Evolutionary conservation across 2,113 vertebrate species (phyloP), one percentile per base, ranked within the genome.

Genomic region (Perca schrenkii): DNA sequence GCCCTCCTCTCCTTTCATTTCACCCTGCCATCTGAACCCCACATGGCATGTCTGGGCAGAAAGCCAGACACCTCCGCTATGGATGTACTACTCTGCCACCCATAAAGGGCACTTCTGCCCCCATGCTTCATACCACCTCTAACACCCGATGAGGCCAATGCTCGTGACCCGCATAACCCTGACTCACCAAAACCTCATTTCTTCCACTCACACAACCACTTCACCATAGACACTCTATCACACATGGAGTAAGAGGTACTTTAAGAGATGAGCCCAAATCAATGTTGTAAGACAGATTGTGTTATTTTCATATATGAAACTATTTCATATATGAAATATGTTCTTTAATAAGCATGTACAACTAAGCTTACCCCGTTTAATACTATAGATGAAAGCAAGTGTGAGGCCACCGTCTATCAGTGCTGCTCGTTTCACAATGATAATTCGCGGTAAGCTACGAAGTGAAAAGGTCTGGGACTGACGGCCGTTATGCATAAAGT

Each of bases 11-110:
- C 92, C 92, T 94, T 95, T 93, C 94, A 95, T 96, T 96, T 95
- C 95, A 96, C 83, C 77, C 77, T 94, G 96, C 95, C 96, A 98
- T 96, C 93, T 92, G 95, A 99, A 93, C 91, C 93, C 94, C 96
- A 96, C 93, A 95, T 93, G 94, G 96, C 95, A 95, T 94, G 96
- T 94, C 95, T 94, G 91, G 95, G 96, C 95, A 96, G 66, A 31
- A 70, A 91, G 96, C 96, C 97, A 97, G 92, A 87, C 77, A 93
- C 79, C 90, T 88, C 76, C 86, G 84, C 90, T 78, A 64, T 89
- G 81, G 86, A 88, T 91, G 92, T 72, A 86, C 82, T 94, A 93
- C 93, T 91, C 93, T 80, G 77, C 91, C 92, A 94, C 92, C 94
- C 92, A 94, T 88, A 93, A 91, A 94, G 90, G 86, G 91, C 94